phyloP scores from a whole-genome alignment of 2,888 invertebrate species.

The Gymnoscelis rufifasciata region DNA sequence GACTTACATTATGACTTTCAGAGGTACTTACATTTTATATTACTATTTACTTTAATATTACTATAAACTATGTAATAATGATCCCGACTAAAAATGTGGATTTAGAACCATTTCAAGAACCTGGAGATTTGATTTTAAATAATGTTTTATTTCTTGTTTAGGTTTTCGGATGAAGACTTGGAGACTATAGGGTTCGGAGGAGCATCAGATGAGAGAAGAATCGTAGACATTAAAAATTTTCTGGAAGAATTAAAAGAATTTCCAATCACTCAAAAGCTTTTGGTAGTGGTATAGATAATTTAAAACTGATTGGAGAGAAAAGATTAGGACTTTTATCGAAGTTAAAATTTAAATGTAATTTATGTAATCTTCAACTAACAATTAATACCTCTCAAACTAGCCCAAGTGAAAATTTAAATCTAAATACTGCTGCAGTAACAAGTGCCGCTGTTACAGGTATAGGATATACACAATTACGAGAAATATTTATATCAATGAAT shows the following conservation, averaged over 20 bases:
- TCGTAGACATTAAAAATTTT: neutral
- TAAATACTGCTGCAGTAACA: neutral
- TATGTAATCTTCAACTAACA: neutral
- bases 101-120: neutral
- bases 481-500: neutral
- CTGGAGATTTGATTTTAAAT: neutral
- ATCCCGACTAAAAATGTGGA: neutral
- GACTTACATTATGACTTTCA: neutral
- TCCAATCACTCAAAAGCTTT: neutral
- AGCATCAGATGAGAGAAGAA: conserved; percentile 11
- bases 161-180: neutral
- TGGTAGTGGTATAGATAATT: neutral
- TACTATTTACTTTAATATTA: too few species aligned
- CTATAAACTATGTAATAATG: too few species aligned
- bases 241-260: neutral
- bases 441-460: neutral
- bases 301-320: neutral
- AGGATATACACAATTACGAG: neutral
- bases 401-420: neutral
- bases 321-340: neutral
- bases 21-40: neutral
- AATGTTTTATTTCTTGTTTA: neutral
- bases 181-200: neutral
- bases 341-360: neutral
- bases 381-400: neutral